Evolutionary conservation across 2,113 vertebrate genomes (phyloP), one percentile per base, ranked within the genome.

Genomic region (Glaucomys volans): DNA sequence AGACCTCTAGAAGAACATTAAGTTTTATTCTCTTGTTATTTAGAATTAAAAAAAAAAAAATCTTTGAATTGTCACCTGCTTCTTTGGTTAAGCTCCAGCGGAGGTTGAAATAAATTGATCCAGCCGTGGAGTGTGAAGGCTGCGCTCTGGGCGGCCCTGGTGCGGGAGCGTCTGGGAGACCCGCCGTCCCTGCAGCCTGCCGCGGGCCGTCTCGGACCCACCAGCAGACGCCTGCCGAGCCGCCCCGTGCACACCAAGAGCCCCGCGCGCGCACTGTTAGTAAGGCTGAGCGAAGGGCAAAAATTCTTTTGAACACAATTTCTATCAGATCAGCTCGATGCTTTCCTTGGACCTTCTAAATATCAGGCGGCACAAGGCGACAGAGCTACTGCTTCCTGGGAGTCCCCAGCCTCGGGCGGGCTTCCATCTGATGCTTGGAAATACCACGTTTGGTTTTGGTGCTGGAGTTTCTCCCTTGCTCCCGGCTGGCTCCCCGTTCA

Each of bases 21-120:
- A 57, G 80, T 96, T 91, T 91, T 75, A 72, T 88, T 64, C 14
- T 67, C 87, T 86, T 83, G 42, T 89, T 94, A 96, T 85, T 97
- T 81, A 93, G 94, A 90, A 90, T 90, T 16, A 2, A 37, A 94
- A 86, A 74, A 83, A 42, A 37, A 59, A 85, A 95, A 47, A 52
- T 20, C 79, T 93, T 80, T 62, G 28, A 6, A 26, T 40, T 71
- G 32, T 97, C 97, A 98, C 97, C 97, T 98, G 97, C 94, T 96
- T 85, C 86, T 11, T 0, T 42, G 67, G 59, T 92, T 7, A 37
- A 1, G 66, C 62, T 95, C 67, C 66, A 77, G 76, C 0, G 0
- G 54, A 76, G 71, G 72, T 83, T 79, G 83, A 67, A 72, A 72
- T 37, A 90, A 84, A 86, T 0, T 2, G 8, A 57, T 57, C 54